Conservation (phyloP, 2,888 invertebrate species). For the Lysandra coridon region DNA sequence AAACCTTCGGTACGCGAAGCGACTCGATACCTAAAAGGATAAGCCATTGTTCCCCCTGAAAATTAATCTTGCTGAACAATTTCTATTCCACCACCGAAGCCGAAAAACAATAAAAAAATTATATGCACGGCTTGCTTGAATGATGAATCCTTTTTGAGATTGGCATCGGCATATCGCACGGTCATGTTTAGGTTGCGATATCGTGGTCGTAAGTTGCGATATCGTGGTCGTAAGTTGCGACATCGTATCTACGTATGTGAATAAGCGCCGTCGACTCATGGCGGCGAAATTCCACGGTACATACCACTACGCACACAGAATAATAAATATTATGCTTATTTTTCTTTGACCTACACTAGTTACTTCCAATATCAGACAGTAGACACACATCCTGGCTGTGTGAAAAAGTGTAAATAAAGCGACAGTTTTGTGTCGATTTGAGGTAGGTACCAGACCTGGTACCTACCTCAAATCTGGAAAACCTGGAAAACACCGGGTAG, state of each 20-base stretch:
- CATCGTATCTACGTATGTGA: not conserved
- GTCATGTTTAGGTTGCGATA: not conserved
- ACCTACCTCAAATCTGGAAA: too few relatives aligned
- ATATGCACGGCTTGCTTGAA: too few relatives aligned
- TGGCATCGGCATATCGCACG: not conserved
- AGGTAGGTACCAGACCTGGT: too few relatives aligned
- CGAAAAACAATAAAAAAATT: too few relatives aligned
- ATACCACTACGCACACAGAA: conserved; percentile 20
- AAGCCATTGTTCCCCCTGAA: too few relatives aligned
- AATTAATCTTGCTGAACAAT: too few relatives aligned
- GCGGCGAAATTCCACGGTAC: conserved; percentile 31
- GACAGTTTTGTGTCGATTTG: not conserved
- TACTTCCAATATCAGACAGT: not conserved
- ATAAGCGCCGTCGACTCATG: not conserved
- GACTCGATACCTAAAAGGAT: not conserved
- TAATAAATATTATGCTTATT: conserved; percentile 8
- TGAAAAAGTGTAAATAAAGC: not conserved
- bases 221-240: not conserved
- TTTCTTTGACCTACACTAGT: conserved; percentile 6
- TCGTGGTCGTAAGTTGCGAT: too few relatives aligned
- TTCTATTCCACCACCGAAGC: too few relatives aligned
- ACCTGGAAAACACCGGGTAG: too few relatives aligned
- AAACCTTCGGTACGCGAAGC: not conserved
- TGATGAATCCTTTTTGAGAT: not conserved
- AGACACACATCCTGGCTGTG: not conserved